A percentile compares a stretch with the other conserved stretches of the same genome.
Evolutionary conservation across 1,140 invertebrate genomes (phyloP).

Genomic region (Bombus soroeensis): DNA sequence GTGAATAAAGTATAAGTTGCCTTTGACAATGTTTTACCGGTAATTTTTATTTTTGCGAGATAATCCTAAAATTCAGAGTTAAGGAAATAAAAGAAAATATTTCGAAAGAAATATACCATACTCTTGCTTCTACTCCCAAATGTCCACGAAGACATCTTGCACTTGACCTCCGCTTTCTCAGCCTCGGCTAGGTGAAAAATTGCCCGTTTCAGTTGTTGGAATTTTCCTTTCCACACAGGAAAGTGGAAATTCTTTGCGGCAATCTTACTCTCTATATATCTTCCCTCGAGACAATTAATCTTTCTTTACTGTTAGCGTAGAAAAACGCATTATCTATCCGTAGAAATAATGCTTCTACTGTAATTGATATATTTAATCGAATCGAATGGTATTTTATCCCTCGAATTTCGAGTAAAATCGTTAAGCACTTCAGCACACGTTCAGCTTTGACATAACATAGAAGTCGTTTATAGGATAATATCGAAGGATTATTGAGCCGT

Average conservation of each 20-base stretch:
- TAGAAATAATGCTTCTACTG: background rate
- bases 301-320: background rate
- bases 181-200: slow-evolving; percentile 57
- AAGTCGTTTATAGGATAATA: slow-evolving; percentile 4
- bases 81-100: background rate
- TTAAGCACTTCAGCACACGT: no score
- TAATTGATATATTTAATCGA: background rate
- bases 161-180: slow-evolving; percentile 33
- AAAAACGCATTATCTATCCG: background rate
- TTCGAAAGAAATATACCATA: background rate
- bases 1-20: background rate
- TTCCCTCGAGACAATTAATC: slow-evolving; percentile 13
- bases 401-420: background rate
- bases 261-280: slow-evolving; percentile 41
- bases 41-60: slow-evolving; percentile 4
- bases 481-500: background rate
- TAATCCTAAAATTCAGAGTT: background rate
- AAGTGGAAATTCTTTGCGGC: slow-evolving; percentile 55
- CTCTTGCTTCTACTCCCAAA: slow-evolving; percentile 15
- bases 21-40: no score
- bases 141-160: slow-evolving; percentile 49
- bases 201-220: slow-evolving; percentile 43
- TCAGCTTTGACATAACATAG: background rate
- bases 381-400: no score
- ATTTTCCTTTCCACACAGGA: slow-evolving; percentile 44